Evolutionary conservation across 2,797 vertebrate species (phyloP).

Genomic region (Falco rusticolus): DNA sequence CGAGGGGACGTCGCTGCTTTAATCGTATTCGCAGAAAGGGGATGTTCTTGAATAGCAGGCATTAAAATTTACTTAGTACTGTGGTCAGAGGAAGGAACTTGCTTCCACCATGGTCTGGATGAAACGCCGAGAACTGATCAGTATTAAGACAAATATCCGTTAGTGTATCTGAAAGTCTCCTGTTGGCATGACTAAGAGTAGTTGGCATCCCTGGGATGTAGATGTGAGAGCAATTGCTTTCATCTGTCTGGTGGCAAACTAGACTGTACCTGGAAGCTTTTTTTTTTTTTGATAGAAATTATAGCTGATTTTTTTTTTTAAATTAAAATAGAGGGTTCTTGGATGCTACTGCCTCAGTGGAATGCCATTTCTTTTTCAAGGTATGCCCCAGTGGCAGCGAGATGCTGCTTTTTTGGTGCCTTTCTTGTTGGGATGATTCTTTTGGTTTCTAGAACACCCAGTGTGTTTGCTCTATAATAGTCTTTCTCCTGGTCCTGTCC

Average conservation of each 20-base stretch:
- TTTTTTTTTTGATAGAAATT: neutral
- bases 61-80: neutral
- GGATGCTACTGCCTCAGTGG: neutral
- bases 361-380: neutral
- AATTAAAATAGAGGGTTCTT: neutral
- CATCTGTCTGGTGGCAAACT: neutral
- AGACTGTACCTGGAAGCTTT: neutral
- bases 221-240: neutral
- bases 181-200: neutral
- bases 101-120: neutral
- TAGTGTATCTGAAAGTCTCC: neutral
- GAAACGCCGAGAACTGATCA: neutral
- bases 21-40: accelerated
- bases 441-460: slow-evolving; percentile 32
- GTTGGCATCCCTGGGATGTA: neutral
- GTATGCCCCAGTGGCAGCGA: neutral
- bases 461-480: neutral
- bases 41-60: neutral
- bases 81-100: neutral
- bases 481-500: neutral
- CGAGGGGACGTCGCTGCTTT: neutral
- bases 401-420: slow-evolving; percentile 36
- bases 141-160: neutral
- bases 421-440: slow-evolving; percentile 35
- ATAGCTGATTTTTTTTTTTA: neutral